Evolutionary conservation across 2,113 vertebrate genomes (phyloP).

Genomic region (Myiozetetes cayanensis): DNA sequence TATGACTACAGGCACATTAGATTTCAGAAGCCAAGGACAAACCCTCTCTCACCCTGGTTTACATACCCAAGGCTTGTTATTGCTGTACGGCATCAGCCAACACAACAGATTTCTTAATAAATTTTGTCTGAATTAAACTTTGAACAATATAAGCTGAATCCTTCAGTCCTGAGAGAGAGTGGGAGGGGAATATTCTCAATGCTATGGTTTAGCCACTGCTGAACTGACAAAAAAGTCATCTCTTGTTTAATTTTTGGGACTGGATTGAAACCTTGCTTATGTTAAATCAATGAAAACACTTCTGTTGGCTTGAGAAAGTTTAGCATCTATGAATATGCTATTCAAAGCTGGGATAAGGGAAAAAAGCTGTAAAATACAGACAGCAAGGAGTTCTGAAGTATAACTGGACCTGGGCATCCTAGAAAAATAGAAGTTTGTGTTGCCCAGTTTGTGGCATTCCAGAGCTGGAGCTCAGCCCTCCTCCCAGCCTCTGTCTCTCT

Average conservation of each 20-base stretch:
- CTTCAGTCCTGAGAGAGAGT: background rate
- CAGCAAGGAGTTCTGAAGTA: background rate
- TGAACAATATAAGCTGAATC: background rate
- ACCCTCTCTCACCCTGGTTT: background rate
- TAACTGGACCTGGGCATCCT: background rate
- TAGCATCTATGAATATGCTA: background rate
- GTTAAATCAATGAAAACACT: conserved; percentile 16
- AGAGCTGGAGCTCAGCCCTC: background rate
- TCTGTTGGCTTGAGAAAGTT: background rate
- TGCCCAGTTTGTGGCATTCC: background rate
- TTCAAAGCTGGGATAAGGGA: background rate
- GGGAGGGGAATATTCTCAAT: background rate
- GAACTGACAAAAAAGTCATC: background rate
- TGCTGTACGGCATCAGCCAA: background rate
- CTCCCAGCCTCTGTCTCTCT: background rate
- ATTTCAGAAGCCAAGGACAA: background rate
- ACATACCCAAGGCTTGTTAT: background rate
- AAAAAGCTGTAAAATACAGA: background rate
- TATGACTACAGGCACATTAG: background rate
- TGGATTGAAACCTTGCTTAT: background rate
- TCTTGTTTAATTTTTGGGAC: background rate
- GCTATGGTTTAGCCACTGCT: background rate
- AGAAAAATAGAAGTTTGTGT: background rate
- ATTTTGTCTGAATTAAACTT: background rate
- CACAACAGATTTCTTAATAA: background rate